phyloP scores from a whole-genome alignment of 1,140 invertebrate genomes.

The Stegodyphus dumicola region DNA sequence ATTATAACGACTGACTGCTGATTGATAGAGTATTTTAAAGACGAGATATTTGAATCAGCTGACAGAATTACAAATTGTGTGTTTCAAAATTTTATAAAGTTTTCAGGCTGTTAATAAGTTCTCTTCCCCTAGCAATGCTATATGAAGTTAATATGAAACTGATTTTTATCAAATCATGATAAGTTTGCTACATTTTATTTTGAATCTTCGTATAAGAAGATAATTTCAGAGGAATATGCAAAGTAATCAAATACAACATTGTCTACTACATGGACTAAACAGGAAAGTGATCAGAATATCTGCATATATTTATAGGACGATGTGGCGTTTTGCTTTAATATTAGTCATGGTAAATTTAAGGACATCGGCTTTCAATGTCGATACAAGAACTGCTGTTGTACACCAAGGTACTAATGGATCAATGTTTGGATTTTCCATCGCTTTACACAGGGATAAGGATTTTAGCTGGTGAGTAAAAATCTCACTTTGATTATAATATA shows the following conservation, averaged over 20 bases:
- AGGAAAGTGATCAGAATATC: neutral
- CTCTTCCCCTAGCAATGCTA: no score
- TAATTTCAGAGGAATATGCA: neutral
- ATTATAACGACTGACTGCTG: no score
- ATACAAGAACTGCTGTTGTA: slow-evolving; percentile 67
- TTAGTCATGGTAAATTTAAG: neutral
- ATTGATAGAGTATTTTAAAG: no score
- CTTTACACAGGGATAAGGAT: slow-evolving; percentile 69
- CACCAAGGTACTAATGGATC: slow-evolving; percentile 67
- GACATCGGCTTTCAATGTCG: slow-evolving; percentile 69
- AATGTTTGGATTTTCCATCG: slow-evolving; percentile 71
- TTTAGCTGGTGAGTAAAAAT: slow-evolving; percentile 68
- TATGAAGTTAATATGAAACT: neutral
- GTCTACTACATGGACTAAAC: neutral
- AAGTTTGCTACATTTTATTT: neutral
- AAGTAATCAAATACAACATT: no score
- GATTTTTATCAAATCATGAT: neutral
- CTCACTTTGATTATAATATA: no score
- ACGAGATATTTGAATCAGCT: no score
- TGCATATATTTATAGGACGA: slow-evolving; percentile 9
- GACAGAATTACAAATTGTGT: no score
- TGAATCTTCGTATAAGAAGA: neutral
- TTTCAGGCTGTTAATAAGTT: no score
- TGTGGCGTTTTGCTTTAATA: neutral
- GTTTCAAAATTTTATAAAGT: no score